Conservation (phyloP, 2,113 vertebrate species). For the Eublepharis macularius region DNA sequence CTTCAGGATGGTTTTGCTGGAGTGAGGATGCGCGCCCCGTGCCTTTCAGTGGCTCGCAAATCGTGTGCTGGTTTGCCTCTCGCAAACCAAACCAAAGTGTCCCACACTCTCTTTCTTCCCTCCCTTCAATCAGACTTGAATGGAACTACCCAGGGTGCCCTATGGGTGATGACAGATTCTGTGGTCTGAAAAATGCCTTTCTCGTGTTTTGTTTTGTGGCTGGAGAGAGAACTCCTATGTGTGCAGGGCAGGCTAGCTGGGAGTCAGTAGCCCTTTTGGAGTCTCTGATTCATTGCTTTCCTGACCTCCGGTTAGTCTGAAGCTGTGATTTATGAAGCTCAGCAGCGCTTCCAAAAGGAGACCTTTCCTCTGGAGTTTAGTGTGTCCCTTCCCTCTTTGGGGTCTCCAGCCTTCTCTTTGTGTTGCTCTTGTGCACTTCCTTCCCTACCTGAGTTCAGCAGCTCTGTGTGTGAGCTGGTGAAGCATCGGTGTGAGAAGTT, state of each 20-base stretch:
- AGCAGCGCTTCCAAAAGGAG: conserved; percentile 4
- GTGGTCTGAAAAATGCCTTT: accelerated
- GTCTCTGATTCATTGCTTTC: conserved; percentile 73
- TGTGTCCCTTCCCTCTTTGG: neutral
- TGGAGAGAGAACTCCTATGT: conserved; percentile 49
- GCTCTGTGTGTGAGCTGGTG: neutral
- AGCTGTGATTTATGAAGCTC: conserved; percentile 72
- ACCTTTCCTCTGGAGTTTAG: conserved; percentile 24
- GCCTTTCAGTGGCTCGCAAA: conserved; percentile 17
- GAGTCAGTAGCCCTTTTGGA: conserved; percentile 51
- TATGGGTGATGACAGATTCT: neutral
- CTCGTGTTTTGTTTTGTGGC: neutral
- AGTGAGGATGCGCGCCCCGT: neutral
- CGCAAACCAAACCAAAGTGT: neutral
- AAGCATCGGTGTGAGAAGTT: conserved; percentile 28
- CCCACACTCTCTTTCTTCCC: neutral
- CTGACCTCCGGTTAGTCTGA: conserved; percentile 44
- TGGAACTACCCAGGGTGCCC: neutral
- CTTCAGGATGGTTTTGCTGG: neutral
- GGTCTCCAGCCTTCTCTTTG: conserved; percentile 47
- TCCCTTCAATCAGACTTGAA: neutral
- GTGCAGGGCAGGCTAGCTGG: conserved; percentile 69
- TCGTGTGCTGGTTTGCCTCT: neutral
- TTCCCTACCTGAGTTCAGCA: conserved; percentile 22
- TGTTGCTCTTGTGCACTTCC: conserved; percentile 54